Percentiles rank a stretch among this genome's conserved stretches.
phyloP scores from a whole-genome alignment of 1,140 invertebrate genomes.

The Eupeodes corollae region DNA sequence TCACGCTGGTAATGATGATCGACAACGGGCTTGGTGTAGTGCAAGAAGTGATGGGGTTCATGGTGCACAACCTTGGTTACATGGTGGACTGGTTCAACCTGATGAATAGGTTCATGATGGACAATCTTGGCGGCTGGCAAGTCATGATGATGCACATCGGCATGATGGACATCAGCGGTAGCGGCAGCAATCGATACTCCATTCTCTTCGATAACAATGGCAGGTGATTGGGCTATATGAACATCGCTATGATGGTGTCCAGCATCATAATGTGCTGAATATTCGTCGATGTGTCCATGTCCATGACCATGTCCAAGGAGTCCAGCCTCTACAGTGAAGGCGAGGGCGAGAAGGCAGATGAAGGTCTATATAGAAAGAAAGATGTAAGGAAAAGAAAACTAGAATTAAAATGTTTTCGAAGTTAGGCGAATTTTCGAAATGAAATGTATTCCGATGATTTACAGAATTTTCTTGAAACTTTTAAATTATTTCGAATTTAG shows the following conservation, averaged over 20 bases:
- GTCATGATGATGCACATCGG: constrained; percentile 12
- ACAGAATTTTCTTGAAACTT: too few relatives aligned
- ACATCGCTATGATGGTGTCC: constrained; percentile 14
- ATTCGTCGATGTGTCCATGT: constrained; percentile 15
- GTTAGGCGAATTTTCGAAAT: too few relatives aligned
- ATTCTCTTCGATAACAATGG: constrained; percentile 15
- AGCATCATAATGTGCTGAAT: constrained; percentile 17
- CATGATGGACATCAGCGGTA: constrained; percentile 19
- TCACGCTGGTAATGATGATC: constrained; percentile 14
- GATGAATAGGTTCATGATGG: constrained; percentile 23
- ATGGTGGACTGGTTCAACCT: constrained; percentile 25
- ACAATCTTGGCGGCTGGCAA: constrained; percentile 16
- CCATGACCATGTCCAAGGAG: constrained; percentile 19
- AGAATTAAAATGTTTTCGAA: neutral
- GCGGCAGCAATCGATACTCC: constrained; percentile 13
- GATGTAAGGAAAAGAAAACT: neutral
- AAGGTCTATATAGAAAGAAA: too few relatives aligned
- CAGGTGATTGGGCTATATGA: constrained; percentile 20
- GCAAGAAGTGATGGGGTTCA: constrained; percentile 27
- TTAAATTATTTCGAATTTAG: too few relatives aligned
- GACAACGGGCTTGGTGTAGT: constrained; percentile 23
- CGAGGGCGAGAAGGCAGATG: constrained; percentile 20
- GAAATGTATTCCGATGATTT: too few relatives aligned
- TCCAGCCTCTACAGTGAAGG: constrained; percentile 23
- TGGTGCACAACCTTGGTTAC: constrained; percentile 27